phyloP scores from a whole-genome alignment of 1,140 invertebrate species.

The Temnothorax nylanderi region DNA sequence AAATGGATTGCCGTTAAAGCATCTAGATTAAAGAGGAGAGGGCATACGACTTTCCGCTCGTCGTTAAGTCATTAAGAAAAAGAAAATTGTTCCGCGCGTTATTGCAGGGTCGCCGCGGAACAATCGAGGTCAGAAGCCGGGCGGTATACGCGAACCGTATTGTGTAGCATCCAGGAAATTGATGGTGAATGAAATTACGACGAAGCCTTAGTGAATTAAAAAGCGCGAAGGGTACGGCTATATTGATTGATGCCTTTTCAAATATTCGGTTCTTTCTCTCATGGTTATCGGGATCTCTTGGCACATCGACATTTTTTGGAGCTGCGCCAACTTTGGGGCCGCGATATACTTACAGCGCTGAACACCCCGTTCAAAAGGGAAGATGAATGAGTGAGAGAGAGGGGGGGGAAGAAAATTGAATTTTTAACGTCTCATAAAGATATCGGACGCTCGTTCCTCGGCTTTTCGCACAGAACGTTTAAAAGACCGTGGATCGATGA shows the following conservation, averaged over 20 bases:
- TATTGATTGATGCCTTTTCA: background rate
- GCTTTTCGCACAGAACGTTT: background rate
- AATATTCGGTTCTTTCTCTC: background rate
- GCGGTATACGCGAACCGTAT: background rate
- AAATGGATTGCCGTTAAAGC: slow-evolving; percentile 69
- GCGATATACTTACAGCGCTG: background rate
- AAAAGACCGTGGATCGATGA: slow-evolving; percentile 22
- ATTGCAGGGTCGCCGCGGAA: slow-evolving; percentile 22
- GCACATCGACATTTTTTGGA: slow-evolving; percentile 4
- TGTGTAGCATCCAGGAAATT: slow-evolving; percentile 1
- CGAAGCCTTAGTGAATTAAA: slow-evolving; percentile 8
- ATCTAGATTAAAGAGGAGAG: slow-evolving; percentile 69
- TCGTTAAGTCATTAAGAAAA: slow-evolving; percentile 48
- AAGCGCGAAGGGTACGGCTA: background rate
- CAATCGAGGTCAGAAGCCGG: slow-evolving; percentile 46
- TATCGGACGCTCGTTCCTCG: background rate
- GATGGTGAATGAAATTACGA: slow-evolving; percentile 40
- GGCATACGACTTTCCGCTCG: slow-evolving; percentile 4
- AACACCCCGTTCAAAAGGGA: background rate
- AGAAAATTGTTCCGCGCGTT: slow-evolving; percentile 63
- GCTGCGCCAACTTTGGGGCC: background rate
- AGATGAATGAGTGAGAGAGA: background rate
- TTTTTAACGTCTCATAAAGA: slow-evolving; percentile 8
- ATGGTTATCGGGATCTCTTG: background rate
- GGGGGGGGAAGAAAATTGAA: background rate